Evolutionary conservation across 2,797 vertebrate genomes (phyloP).

Genomic region (Balearica regulorum): DNA sequence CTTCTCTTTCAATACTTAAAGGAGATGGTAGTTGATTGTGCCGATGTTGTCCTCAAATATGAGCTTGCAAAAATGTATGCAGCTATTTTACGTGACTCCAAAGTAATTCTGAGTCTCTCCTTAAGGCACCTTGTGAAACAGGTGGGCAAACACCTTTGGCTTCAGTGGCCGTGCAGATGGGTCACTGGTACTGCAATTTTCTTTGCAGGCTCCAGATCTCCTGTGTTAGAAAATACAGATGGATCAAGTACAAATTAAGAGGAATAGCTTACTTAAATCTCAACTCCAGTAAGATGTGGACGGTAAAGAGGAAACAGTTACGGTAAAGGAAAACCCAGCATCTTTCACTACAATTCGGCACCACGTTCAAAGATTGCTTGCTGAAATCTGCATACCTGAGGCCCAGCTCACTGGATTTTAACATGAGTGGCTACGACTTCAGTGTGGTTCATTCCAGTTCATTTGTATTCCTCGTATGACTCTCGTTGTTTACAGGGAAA

Average conservation of each 20-base stretch:
- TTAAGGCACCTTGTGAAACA: neutral
- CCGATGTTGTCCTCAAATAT: neutral
- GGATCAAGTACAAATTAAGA: neutral
- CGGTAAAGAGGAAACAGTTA: neutral
- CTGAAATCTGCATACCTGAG: accelerated
- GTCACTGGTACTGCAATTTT: neutral
- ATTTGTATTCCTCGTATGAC: neutral
- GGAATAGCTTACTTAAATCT: neutral
- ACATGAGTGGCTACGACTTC: neutral
- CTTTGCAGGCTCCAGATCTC: neutral
- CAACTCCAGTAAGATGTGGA: neutral
- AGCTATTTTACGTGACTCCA: neutral
- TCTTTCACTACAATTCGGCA: neutral
- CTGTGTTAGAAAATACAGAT: neutral
- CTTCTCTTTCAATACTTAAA: neutral
- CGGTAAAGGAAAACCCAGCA: neutral
- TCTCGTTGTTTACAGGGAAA: neutral
- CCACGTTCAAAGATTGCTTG: neutral
- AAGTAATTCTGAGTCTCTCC: neutral
- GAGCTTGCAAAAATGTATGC: neutral
- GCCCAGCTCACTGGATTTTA: neutral
- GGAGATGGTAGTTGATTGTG: neutral
- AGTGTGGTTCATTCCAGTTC: neutral
- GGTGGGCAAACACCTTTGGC: neutral
- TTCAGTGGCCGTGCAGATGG: neutral